Evolutionary conservation across 2,113 vertebrate species (phyloP).

Genomic region (Centropristis striata): DNA sequence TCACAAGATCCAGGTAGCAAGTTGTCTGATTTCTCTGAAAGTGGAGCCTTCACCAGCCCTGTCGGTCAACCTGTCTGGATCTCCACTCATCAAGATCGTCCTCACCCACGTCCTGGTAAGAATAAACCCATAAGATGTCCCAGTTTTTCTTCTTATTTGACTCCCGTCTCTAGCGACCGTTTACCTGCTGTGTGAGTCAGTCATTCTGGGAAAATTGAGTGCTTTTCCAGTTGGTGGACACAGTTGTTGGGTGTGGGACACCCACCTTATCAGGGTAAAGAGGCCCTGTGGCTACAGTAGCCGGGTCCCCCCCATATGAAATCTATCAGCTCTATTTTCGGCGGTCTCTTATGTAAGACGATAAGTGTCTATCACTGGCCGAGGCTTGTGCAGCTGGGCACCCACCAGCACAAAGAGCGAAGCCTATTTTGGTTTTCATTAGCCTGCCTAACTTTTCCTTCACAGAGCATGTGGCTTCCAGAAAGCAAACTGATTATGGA

Average conservation of each 20-base stretch:
- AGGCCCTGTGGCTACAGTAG: constrained; percentile 20
- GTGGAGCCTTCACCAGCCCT: constrained; percentile 90
- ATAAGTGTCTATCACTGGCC: constrained; percentile 44
- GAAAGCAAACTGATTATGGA: constrained; percentile 78
- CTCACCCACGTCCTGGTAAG: constrained; percentile 92
- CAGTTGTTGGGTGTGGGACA: constrained; percentile 47
- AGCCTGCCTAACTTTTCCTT: constrained; percentile 62
- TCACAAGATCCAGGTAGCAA: constrained; percentile 88
- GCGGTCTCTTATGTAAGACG: constrained; percentile 44
- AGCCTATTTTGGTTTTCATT: constrained; percentile 75
- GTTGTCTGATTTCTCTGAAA: constrained; percentile 92
- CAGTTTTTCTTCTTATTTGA: constrained; percentile 5
- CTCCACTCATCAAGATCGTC: constrained; percentile 91
- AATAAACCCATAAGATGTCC: neutral
- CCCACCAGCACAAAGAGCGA: constrained; percentile 58
- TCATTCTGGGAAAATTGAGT: constrained; percentile 14
- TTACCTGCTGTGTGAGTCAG: constrained; percentile 27
- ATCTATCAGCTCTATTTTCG: constrained; percentile 63
- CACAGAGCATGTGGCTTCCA: constrained; percentile 69
- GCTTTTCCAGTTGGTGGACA: constrained; percentile 23
- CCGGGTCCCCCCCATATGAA: constrained; percentile 29
- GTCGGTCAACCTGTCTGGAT: constrained; percentile 88
- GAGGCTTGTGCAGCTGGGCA: constrained; percentile 55
- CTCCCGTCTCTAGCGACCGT: constrained; percentile 10
- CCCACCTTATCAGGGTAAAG: constrained; percentile 62